Evolutionary conservation across 2,113 vertebrate species (phyloP), one percentile per base, ranked within the genome.

Genomic region (Caranx ignobilis): DNA sequence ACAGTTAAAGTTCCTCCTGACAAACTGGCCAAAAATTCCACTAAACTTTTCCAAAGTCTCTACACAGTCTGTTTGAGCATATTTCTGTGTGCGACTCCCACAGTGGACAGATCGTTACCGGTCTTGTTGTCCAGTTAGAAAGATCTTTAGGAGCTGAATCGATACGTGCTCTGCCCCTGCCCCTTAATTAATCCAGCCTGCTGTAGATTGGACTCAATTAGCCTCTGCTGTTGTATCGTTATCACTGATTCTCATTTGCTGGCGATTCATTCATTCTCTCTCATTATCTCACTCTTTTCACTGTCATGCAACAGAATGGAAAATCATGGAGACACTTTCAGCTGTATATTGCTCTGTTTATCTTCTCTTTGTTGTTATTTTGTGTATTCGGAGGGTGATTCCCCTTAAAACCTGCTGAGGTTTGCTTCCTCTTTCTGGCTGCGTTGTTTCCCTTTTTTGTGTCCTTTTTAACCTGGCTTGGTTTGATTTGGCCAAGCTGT

Each of bases 101-200:
- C n/a, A 67, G 7, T 59, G 19, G 64, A 67, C 52, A 62, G 39
- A 73, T 77, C 65, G 11, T 71, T 77, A 62, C 59, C 50, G 60
- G 56, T 66, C 63, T 26, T 71, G 60, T 60, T 41, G 48, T 77
- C 65, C 62, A 81, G 74, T 85, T 85, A 83, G 26, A 75, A 26
- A 62, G 56, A 74, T 77, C 60, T 63, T 70, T 59, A n/a, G 56
- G 56, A 59, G 64, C 35, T 57, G 65, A 63, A 77, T 81, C 83
- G 9, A 77, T 81, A 64, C 55, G 55, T 62, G 50, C 10, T 67
- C 79, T 82, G 84, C n/a, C 11, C 5, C 47, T 64, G 77, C 63
- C 73, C 75, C 35, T 78, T 88, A 64, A 88, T 90, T 82, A 86
- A 88, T 90, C 74, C 59, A 65, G 65, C 77, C 60, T 26, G 79